Evolutionary conservation across 2,888 invertebrate species (phyloP).

Genomic region (Dendrolimus pini): DNA sequence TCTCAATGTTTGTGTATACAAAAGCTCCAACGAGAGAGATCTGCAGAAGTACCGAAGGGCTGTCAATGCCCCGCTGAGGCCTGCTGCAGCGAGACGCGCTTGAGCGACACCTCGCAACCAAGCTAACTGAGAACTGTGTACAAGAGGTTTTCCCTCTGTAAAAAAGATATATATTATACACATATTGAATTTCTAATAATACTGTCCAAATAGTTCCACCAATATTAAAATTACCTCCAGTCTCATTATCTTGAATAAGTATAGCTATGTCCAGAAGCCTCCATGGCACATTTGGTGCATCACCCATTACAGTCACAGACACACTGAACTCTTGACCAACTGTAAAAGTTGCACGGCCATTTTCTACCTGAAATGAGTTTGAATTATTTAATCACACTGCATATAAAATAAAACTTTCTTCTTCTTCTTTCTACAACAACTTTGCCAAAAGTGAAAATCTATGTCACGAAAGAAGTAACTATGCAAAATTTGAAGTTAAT

Average conservation of each 20-base stretch:
- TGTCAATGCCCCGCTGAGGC: slow-evolving; percentile 82
- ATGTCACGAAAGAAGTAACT: too few relatives aligned
- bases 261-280: slow-evolving; percentile 95
- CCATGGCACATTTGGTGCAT: slow-evolving; percentile 95
- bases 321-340: slow-evolving; percentile 98
- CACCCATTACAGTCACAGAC: slow-evolving; percentile 97
- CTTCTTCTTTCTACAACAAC: too few relatives aligned
- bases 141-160: slow-evolving; percentile 94
- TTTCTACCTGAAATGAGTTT: slow-evolving; percentile 80
- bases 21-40: slow-evolving; percentile 92
- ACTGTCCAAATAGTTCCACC: too few relatives aligned
- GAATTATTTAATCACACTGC: neutral
- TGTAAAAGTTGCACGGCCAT: slow-evolving; percentile 95
- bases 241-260: slow-evolving; percentile 97
- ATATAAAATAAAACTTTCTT: too few relatives aligned
- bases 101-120: slow-evolving; percentile 97
- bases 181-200: neutral
- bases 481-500: too few relatives aligned
- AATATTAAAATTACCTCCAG: slow-evolving; percentile 80
- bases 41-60: slow-evolving; percentile 94
- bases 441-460: too few relatives aligned
- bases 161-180: slow-evolving; percentile 12
- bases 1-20: slow-evolving; percentile 92
- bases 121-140: slow-evolving; percentile 94
- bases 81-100: slow-evolving; percentile 86